Percentiles rank a stretch among this genome's conserved stretches.
Evolutionary conservation across 2,888 invertebrate species (phyloP).

Genomic region (Drosophila prolongata): DNA sequence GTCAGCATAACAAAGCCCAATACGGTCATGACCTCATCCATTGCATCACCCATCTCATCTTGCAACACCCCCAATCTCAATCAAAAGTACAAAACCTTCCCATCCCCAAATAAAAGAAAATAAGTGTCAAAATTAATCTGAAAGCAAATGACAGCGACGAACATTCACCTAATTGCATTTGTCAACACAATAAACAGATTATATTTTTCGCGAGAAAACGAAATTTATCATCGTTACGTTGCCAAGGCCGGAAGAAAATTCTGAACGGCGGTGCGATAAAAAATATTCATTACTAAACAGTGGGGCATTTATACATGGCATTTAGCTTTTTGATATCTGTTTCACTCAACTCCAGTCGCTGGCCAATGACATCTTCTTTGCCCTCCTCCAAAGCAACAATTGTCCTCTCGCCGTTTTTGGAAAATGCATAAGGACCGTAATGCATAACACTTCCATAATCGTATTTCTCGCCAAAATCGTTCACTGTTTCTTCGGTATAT

Average conservation of each 20-base stretch:
- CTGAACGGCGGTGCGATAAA: not conserved
- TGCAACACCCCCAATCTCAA: not conserved
- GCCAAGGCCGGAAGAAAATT: not conserved
- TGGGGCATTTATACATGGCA: slow-evolving; percentile 77
- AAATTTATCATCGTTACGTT: slow-evolving; percentile 66
- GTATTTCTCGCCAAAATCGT: slow-evolving; percentile 88
- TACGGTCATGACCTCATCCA: slow-evolving; percentile 2
- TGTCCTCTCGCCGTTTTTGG: slow-evolving; percentile 88
- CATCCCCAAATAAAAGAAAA: slow-evolving; percentile 2
- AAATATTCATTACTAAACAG: not conserved
- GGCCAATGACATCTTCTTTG: slow-evolving; percentile 61
- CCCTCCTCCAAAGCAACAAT: slow-evolving; percentile 85
- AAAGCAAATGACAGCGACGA: slow-evolving; percentile 16
- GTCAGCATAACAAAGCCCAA: slow-evolving; percentile 5
- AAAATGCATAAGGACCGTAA: slow-evolving; percentile 90
- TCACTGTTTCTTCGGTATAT: slow-evolving; percentile 85
- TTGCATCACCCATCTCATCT: slow-evolving; percentile 5
- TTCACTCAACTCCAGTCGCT: slow-evolving; percentile 71
- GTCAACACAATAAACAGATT: slow-evolving; percentile 64
- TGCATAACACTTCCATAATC: slow-evolving; percentile 93
- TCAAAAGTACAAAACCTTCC: slow-evolving; percentile 6
- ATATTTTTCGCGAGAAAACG: slow-evolving; percentile 3
- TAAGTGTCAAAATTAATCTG: slow-evolving; percentile 13
- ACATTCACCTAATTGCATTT: slow-evolving; percentile 61
- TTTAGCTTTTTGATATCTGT: slow-evolving; percentile 80